Conservation (phyloP, 1,140 invertebrate genomes). For the Drosophila funebris region DNA sequence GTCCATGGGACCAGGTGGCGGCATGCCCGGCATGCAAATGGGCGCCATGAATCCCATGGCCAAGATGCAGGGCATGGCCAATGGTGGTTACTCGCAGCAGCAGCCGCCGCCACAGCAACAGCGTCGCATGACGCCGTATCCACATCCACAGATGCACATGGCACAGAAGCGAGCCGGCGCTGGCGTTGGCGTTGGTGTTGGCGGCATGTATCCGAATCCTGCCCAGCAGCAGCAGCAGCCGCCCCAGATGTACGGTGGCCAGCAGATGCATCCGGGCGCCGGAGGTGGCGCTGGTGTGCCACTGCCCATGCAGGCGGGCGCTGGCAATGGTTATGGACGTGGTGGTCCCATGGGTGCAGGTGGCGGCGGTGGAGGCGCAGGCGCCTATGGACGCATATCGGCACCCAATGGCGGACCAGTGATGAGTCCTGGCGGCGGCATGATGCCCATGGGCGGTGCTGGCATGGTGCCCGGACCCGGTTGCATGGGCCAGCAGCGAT, state of each 20-base stretch:
- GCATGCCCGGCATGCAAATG: conserved; percentile 61
- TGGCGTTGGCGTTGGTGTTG: conserved; percentile 47
- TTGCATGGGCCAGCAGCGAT: conserved; percentile 75
- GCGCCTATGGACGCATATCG: conserved; percentile 73
- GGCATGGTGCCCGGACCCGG: conserved; percentile 77
- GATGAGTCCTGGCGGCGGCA: conserved; percentile 64
- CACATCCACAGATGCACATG: conserved; percentile 92
- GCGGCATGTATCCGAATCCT: conserved; percentile 73
- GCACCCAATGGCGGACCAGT: conserved; percentile 66
- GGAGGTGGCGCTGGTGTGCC: conserved; percentile 84
- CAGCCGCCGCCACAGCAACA: conserved; percentile 81
- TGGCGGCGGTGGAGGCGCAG: conserved; percentile 52
- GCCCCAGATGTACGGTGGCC: conserved; percentile 83
- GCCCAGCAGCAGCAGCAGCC: conserved; percentile 69
- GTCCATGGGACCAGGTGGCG: conserved; percentile 84
- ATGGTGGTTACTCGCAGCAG: conserved; percentile 81
- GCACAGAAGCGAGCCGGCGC: conserved; percentile 86
- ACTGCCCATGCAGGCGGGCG: conserved; percentile 77
- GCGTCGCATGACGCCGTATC: conserved; percentile 91
- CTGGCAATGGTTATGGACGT: conserved; percentile 71
- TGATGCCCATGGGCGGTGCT: conserved; percentile 72
- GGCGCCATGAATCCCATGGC: conserved; percentile 84
- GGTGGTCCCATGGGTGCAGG: conserved; percentile 78
- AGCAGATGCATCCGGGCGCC: conserved; percentile 76
- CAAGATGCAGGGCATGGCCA: conserved; percentile 84